Evolutionary conservation across 1,140 invertebrate genomes (phyloP).

Genomic region (Aphelinus atriplicis): DNA sequence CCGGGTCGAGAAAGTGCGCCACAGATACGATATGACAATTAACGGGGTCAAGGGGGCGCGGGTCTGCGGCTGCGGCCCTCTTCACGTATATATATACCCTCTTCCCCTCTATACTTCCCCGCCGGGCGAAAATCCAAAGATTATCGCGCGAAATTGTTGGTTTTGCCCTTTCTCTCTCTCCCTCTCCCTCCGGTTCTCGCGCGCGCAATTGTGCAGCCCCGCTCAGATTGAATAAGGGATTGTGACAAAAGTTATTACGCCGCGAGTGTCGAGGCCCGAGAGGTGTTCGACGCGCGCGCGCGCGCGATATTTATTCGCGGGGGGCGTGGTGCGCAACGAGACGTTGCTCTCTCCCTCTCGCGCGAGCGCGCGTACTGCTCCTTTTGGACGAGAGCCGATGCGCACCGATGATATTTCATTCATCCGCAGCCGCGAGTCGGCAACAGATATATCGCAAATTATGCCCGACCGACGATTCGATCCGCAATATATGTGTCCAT

Average conservation of each 20-base stretch:
- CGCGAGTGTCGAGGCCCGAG: neutral
- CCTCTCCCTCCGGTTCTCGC: too few species aligned
- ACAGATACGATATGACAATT: constrained; percentile 58
- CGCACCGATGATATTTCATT: too few species aligned
- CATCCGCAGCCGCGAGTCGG: too few species aligned
- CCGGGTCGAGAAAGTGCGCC: constrained; percentile 41
- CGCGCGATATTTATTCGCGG: constrained; percentile 37
- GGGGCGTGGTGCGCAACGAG: constrained; percentile 26
- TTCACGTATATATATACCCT: too few species aligned
- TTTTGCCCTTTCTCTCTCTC: constrained; percentile 14
- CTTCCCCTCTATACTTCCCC: too few species aligned
- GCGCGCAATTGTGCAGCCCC: neutral
- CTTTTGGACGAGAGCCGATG: neutral
- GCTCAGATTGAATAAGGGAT: constrained; percentile 41
- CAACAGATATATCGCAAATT: too few species aligned
- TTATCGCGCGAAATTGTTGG: constrained; percentile 39
- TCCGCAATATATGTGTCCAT: too few species aligned
- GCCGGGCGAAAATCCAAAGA: neutral
- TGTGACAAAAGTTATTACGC: constrained; percentile 42
- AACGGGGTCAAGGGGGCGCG: constrained; percentile 53
- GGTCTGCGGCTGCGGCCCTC: neutral
- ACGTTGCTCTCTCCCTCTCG: neutral
- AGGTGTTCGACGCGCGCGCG: constrained; percentile 4
- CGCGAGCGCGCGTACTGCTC: neutral
- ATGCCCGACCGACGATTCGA: too few species aligned